A percentile compares a stretch with the other conserved stretches of the same genome.
Evolutionary conservation across 2,113 vertebrate genomes (phyloP).

Genomic region (Sinocyclocheilus grahami): DNA sequence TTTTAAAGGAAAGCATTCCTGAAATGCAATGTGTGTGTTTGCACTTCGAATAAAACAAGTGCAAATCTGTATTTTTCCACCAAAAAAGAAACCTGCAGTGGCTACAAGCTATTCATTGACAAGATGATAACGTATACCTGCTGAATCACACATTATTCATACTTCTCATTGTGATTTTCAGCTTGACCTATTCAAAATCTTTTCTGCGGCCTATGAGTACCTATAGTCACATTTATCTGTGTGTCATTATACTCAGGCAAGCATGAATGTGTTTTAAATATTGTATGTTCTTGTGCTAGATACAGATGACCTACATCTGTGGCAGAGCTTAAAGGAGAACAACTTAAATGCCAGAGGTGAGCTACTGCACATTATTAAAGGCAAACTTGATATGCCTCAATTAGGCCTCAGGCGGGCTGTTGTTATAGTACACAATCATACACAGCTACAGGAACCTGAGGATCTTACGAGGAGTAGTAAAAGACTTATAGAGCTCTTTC

Average conservation of each 20-base stretch:
- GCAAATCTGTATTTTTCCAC: not conserved
- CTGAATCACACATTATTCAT: not conserved
- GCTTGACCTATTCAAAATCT: not conserved
- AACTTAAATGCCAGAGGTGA: constrained; percentile 4
- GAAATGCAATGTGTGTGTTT: not conserved
- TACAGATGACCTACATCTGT: not conserved
- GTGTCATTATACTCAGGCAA: not conserved
- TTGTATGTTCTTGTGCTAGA: not conserved
- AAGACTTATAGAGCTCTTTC: not conserved
- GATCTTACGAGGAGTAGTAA: not conserved
- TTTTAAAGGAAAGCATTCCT: not conserved
- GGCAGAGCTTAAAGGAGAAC: not conserved
- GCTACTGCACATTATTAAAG: constrained; percentile 15
- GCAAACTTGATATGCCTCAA: not conserved
- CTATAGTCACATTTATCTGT: not conserved
- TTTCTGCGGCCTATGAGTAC: not conserved
- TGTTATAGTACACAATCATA: constrained; percentile 3
- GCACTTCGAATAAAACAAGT: not conserved
- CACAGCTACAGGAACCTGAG: not conserved
- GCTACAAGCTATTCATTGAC: not conserved
- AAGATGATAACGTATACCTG: not conserved
- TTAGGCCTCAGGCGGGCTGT: not conserved
- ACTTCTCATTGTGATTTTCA: not conserved
- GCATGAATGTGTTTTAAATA: not conserved
- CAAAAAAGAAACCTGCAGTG: not conserved